Evolutionary conservation across 2,113 vertebrate species (phyloP).

Genomic region (Limnothrissa miodon): DNA sequence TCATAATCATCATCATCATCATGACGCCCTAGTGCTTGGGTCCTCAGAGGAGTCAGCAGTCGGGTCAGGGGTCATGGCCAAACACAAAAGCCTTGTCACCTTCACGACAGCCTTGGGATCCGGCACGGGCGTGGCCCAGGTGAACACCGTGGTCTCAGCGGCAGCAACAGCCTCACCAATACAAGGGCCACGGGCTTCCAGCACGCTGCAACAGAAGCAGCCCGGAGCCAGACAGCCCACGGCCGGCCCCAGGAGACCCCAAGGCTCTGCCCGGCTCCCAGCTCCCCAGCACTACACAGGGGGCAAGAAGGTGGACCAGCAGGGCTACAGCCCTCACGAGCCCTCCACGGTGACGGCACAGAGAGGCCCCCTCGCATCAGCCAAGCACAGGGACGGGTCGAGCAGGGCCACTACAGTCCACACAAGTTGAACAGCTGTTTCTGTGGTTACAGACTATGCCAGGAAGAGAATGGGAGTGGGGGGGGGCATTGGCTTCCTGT

Average conservation of each 20-base stretch:
- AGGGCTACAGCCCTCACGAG: conserved; percentile 35
- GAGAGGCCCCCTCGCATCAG: conserved; percentile 52
- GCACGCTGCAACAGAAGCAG: not conserved
- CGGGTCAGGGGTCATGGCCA: conserved; percentile 51
- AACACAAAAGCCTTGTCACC: conserved; percentile 61
- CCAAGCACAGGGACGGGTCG: conserved; percentile 52
- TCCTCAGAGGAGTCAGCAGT: conserved; percentile 32
- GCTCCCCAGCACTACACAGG: not conserved
- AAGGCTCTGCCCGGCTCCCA: conserved; percentile 1
- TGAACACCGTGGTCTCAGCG: conserved; percentile 52
- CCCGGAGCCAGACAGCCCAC: conserved; percentile 41
- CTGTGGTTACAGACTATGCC: conserved; percentile 1
- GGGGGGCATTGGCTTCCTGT: conserved; percentile 48
- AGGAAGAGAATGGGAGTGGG: conserved; percentile 44
- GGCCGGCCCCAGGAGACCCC: conserved; percentile 35
- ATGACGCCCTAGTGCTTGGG: conserved; percentile 19
- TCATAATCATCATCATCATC: not conserved
- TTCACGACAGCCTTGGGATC: conserved; percentile 52
- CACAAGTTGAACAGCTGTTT: conserved; percentile 69
- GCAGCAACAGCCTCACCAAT: conserved; percentile 26
- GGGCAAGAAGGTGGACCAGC: conserved; percentile 12
- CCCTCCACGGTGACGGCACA: conserved; percentile 39
- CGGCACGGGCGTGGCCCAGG: conserved; percentile 38
- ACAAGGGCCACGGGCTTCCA: conserved; percentile 42
- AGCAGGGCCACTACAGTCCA: conserved; percentile 53